Evolutionary conservation across 23 tunicate genomes (phyloP).

Genomic region (Diplosoma virens): DNA sequence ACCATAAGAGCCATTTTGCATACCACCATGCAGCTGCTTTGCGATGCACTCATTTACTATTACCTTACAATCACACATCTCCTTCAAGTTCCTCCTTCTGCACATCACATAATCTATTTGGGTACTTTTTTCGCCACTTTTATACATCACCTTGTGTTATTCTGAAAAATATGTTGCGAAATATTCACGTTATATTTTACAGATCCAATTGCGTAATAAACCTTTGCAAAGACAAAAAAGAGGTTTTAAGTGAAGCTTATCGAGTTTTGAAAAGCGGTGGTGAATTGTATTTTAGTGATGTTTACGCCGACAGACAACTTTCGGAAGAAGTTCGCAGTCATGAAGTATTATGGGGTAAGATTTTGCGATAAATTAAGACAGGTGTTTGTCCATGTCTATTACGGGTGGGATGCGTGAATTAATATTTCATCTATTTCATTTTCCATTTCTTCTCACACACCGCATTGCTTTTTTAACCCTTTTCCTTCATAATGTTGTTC

Average conservation of each 20-base stretch:
- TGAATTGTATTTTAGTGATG: conserved; percentile 84
- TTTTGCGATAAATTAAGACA: neutral
- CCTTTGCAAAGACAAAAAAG: conserved; percentile 61
- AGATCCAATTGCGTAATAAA: conserved; percentile 88
- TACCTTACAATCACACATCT: too few relatives aligned
- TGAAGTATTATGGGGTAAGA: conserved; percentile 64
- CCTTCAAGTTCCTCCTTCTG: too few relatives aligned
- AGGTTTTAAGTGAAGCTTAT: conserved; percentile 64
- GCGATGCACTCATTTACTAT: too few relatives aligned
- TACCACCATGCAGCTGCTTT: too few relatives aligned
- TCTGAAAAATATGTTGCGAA: too few relatives aligned
- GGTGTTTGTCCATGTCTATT: neutral
- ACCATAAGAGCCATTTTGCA: too few relatives aligned
- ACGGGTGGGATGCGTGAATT: neutral
- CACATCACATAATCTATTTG: too few relatives aligned
- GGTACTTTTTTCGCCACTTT: too few relatives aligned
- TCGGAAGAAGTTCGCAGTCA: conserved; percentile 42
- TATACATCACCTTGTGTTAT: too few relatives aligned
- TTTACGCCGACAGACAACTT: conserved; percentile 58
- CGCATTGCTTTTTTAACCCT: neutral
- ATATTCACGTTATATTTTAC: too few relatives aligned
- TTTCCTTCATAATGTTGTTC: too few relatives aligned
- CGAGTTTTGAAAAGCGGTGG: conserved; percentile 78
- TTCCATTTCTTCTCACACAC: neutral
- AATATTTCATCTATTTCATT: neutral